A percentile compares a stretch with the other conserved stretches of the same genome.
These are phyloP conservation scores for Callorhinus ursinus DNA, from an alignment of 2,113 vertebrate species.

Conservation along the genomic window DNA sequence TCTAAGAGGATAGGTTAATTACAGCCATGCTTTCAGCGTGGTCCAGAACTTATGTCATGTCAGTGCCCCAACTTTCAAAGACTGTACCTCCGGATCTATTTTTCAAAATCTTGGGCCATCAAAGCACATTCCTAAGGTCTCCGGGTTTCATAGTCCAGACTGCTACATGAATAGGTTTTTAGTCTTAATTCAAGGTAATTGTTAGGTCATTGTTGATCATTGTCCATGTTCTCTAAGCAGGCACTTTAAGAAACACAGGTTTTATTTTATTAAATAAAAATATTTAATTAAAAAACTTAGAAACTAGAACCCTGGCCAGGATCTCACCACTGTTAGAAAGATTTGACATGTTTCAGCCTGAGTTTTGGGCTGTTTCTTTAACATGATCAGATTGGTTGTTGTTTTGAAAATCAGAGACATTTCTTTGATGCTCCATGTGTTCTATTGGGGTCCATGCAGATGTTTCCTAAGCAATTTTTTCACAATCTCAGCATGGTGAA, in stretches of 20 bases:
- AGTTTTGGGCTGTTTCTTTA: background rate
- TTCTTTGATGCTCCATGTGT: background rate
- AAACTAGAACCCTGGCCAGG: background rate
- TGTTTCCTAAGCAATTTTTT: slow-evolving; percentile 28
- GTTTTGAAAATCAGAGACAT: background rate
- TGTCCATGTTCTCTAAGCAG: background rate
- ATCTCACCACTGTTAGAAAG: background rate
- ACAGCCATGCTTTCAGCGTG: background rate
- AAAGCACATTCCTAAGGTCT: slow-evolving; percentile 34
- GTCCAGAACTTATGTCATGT: background rate
- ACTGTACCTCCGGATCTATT: background rate
- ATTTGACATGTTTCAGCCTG: background rate
- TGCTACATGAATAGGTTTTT: background rate
- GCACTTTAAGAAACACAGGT: background rate
- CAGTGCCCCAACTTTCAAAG: background rate
- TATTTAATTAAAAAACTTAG: background rate
- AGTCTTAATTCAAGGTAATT: background rate
- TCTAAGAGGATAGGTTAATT: background rate
- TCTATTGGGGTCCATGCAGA: background rate
- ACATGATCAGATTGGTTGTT: background rate
- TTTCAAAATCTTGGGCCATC: slow-evolving; percentile 26
- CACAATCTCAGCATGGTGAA: background rate
- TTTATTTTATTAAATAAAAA: background rate
- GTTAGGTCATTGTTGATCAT: slow-evolving; percentile 29
- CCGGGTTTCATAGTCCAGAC: slow-evolving; percentile 28